phyloP scores from a whole-genome alignment of 2,113 vertebrate species.

The Theristicus caerulescens region DNA sequence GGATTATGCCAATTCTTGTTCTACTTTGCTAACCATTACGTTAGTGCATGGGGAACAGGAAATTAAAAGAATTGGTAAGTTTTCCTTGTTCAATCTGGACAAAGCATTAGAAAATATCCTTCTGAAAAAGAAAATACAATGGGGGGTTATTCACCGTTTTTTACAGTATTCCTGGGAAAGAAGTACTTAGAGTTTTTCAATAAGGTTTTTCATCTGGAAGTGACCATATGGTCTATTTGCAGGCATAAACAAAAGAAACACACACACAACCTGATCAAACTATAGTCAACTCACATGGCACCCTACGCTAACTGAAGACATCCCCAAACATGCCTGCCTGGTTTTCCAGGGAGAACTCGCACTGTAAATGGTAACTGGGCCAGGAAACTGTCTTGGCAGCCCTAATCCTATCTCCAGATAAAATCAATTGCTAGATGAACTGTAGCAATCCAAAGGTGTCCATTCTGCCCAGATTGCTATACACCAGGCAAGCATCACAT shows the following conservation, averaged over 20 bases:
- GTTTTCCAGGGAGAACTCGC: neutral
- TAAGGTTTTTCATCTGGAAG: neutral
- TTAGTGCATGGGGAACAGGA: neutral
- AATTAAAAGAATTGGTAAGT: neutral
- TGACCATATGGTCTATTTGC: neutral
- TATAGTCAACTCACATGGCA: neutral
- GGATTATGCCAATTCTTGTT: neutral
- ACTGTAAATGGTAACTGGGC: neutral
- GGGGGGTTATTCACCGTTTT: neutral
- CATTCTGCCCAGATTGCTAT: constrained; percentile 18
- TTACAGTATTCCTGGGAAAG: neutral
- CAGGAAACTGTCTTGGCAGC: constrained; percentile 25
- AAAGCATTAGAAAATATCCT: neutral
- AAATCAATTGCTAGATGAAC: constrained; percentile 22
- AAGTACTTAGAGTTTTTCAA: neutral
- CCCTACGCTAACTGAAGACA: neutral
- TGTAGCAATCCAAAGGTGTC: neutral
- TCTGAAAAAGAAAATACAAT: neutral
- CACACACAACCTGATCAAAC: neutral
- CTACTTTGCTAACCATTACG: neutral
- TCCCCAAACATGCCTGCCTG: neutral
- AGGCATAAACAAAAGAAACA: neutral
- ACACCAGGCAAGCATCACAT: neutral
- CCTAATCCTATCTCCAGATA: neutral
- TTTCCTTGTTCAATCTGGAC: neutral